A percentile compares a stretch with the other conserved stretches of the same genome.
Conservation (phyloP, 2,888 invertebrate species). For the Andrena praecox region DNA sequence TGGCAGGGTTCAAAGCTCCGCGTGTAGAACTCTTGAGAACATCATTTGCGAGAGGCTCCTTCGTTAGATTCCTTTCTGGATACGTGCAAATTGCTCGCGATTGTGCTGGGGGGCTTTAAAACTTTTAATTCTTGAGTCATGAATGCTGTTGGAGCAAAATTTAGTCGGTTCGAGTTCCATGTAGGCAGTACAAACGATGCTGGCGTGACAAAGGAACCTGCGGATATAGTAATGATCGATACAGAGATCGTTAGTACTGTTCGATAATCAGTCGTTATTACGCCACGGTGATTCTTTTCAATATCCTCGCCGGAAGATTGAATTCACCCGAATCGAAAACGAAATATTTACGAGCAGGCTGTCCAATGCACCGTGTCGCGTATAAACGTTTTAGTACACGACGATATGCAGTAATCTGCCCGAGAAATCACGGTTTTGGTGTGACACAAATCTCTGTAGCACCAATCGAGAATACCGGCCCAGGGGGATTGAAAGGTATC, state of each 20-base stretch:
- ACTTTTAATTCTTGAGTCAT: neutral
- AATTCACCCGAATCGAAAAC: neutral
- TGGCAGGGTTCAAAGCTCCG: neutral
- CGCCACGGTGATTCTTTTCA: neutral
- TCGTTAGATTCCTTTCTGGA: neutral
- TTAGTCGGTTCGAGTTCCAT: no score
- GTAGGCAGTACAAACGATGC: no score
- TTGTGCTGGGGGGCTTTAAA: neutral
- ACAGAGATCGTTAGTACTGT: no score
- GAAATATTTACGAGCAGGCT: neutral
- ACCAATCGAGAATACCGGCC: neutral
- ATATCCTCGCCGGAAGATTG: neutral
- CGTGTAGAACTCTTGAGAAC: neutral
- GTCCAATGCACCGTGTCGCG: neutral
- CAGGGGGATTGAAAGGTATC: constrained; percentile 7
- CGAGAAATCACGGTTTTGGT: neutral
- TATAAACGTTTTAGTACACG: neutral
- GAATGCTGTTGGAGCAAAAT: neutral
- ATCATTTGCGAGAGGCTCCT: neutral
- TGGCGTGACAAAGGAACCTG: no score
- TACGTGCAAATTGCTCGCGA: neutral
- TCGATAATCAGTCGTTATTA: no score
- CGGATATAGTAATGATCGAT: no score
- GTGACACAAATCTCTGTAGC: neutral
- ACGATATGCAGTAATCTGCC: constrained; percentile 8